phyloP scores from a whole-genome alignment of 2,888 invertebrate genomes.

The Coecobrya sp. region DNA sequence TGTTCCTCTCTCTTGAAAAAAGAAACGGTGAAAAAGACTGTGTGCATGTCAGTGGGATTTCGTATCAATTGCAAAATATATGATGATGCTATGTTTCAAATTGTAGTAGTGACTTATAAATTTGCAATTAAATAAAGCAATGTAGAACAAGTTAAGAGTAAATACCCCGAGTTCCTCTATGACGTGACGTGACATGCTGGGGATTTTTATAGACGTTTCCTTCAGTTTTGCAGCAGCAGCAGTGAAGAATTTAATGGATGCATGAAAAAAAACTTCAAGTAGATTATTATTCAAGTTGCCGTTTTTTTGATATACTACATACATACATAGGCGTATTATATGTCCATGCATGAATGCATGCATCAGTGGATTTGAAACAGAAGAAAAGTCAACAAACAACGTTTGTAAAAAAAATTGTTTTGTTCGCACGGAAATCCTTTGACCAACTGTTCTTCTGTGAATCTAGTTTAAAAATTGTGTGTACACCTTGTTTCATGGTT shows the following conservation, averaged over 20 bases:
- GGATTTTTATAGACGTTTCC: conserved; percentile 58
- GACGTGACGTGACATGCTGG: conserved; percentile 59
- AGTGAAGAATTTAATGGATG: not conserved
- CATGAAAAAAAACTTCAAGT: not conserved
- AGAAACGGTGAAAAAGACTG: conserved; percentile 37
- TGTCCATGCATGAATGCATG: conserved; percentile 32
- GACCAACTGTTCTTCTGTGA: conserved; percentile 35
- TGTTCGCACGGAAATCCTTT: conserved; percentile 44
- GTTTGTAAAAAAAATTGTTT: conserved; percentile 31
- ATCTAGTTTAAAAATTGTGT: not conserved
- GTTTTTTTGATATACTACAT: not conserved
- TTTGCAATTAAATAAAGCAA: conserved; percentile 14
- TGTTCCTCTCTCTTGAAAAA: not conserved
- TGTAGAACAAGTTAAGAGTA: conserved; percentile 63
- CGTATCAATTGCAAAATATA: conserved; percentile 14
- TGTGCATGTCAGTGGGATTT: conserved; percentile 25
- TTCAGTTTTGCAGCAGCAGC: not conserved
- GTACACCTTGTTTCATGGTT: conserved; percentile 39
- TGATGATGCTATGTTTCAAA: not conserved
- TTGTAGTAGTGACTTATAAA: conserved; percentile 7
- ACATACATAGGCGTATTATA: no score
- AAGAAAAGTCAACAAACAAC: conserved; percentile 22
- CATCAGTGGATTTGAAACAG: not conserved
- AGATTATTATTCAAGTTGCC: no score
- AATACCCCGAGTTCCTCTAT: conserved; percentile 30